Base-by-base conservation (phyloP, 2,888 invertebrate genomes). In the Eurytoma californica region DNA sequence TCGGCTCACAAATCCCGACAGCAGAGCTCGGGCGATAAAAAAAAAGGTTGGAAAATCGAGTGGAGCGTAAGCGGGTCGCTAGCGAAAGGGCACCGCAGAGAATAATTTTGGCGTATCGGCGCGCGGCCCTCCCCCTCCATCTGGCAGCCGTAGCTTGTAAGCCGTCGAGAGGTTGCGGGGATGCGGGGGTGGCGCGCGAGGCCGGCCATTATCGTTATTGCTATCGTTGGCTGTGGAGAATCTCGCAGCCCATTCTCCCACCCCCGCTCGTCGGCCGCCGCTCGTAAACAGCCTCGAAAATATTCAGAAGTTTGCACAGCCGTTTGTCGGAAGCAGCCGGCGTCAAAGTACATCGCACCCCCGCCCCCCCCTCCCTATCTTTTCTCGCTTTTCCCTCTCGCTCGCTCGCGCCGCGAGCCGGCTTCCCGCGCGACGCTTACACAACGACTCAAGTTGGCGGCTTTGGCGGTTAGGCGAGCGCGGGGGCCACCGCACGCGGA, bases 241-340 rank as follows among this genome's bases (percentile, higher is more conserved):
- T 51, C 28, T 57, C 18, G 47, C 47, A 57, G 55, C 39, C 69
- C 69, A 57, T 69, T 69, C 57, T 7, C 58, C 51, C 75, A 14
- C 66, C 51, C 49, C 13, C 67, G 49, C 72, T 20, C 9, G 16
- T 55, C 51, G 60, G 72, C 65, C 53, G 69, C 47, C 72, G 72
- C 80, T 77, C 81, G 72, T 82, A 83, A 83, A 81, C 80, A 81
- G 77, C 76, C 80, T 63, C 70, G 79, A 83, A 84, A 84, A 84
- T 84, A 82, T 83, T 82, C 82, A 77, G 73, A 83, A 82, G 82
- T 83, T 82, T 69, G 72, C 77, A 49, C 72, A 78, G 79, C 77
- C 83, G 83, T 82, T 83, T 81, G 84, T 83, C 80, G 80, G 76
- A 53, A 79, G 82, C 82, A 84, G 83, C 81, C 81, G 83, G 83